phyloP scores from a whole-genome alignment of 1,140 invertebrate species.

The Papilio polyxenes region DNA sequence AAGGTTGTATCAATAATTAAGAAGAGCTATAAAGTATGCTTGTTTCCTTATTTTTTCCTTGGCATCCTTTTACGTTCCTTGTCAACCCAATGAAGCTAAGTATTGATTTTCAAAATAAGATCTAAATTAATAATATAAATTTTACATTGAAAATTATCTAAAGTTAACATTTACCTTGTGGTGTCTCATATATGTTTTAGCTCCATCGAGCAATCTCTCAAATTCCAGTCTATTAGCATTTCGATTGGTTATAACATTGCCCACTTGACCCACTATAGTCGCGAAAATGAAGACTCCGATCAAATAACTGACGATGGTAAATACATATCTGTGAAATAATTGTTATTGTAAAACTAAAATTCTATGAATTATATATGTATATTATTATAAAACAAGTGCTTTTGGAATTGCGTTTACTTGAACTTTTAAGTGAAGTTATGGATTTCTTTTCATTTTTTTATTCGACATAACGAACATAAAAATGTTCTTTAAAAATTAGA shows the following conservation, averaged over 20 bases:
- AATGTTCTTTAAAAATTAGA: no score
- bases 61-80: no score
- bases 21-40: no score
- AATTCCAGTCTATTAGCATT: constrained; percentile 98
- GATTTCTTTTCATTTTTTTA: not conserved
- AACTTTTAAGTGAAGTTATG: not conserved
- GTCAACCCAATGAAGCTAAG: no score
- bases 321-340: constrained; percentile 92
- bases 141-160: not conserved
- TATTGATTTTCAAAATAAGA: no score
- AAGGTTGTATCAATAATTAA: no score
- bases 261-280: constrained; percentile 98
- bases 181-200: constrained; percentile 98
- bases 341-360: constrained; percentile 86
- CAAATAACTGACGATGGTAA: constrained; percentile 97
- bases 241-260: constrained; percentile 97
- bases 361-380: not conserved
- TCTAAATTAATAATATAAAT: not conserved
- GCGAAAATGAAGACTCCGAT: constrained; percentile 99
- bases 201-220: constrained; percentile 95
- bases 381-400: not conserved
- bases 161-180: constrained; percentile 86
- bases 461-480: no score
- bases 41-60: no score
- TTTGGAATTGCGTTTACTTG: not conserved